Percentiles rank a stretch among this genome's conserved stretches.
Conservation (phyloP, 2,113 vertebrate species). For the Salminus brasiliensis region DNA sequence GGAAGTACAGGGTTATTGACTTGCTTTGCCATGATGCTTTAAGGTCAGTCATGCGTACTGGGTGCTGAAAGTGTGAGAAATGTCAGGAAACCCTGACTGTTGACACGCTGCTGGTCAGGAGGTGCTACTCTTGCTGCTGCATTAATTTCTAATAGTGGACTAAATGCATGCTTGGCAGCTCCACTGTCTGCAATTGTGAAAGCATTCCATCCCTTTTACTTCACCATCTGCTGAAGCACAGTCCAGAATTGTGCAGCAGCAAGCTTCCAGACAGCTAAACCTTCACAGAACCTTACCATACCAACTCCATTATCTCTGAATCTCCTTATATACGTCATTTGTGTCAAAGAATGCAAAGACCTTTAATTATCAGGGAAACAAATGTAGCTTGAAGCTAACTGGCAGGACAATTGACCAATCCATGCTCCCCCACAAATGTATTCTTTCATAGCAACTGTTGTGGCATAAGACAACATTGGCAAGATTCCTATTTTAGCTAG, state of each 20-base stretch:
- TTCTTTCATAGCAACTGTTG: background rate
- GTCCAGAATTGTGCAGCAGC: background rate
- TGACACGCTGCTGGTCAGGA: constrained; percentile 19
- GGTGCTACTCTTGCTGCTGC: constrained; percentile 10
- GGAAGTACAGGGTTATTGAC: background rate
- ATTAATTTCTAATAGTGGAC: background rate
- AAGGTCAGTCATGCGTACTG: background rate
- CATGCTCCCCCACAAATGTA: background rate
- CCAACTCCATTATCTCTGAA: background rate
- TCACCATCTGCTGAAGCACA: background rate
- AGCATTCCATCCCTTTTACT: background rate
- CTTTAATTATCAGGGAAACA: too few relatives aligned
- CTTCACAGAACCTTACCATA: background rate
- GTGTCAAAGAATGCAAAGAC: too few relatives aligned
- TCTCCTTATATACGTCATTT: background rate
- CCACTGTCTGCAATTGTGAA: background rate
- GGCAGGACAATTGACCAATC: background rate
- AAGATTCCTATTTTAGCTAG: too few relatives aligned
- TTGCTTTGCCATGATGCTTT: background rate
- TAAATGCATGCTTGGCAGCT: background rate
- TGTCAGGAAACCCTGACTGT: constrained; percentile 1
- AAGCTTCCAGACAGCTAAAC: background rate
- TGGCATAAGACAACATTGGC: background rate
- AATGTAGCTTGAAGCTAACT: background rate
- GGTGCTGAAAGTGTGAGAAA: background rate